Evolutionary conservation across 2,113 vertebrate species (phyloP), one percentile per base, ranked within the genome.

Genomic region (Chlorocebus sabaeus): DNA sequence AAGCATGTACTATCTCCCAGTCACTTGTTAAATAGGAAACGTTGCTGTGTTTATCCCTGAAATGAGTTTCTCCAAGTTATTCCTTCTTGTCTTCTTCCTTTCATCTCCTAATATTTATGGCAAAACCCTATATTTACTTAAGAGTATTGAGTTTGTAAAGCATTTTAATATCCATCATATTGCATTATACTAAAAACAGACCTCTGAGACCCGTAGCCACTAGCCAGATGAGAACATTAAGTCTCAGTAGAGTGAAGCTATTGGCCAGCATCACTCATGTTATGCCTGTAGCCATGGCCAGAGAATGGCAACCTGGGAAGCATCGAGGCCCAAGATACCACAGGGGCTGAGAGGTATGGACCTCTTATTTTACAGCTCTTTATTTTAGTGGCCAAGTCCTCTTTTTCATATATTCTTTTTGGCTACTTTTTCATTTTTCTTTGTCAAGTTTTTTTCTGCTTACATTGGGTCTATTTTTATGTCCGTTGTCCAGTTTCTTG

Each of bases 321-420:
- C 20, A 8, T 11, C 3, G 5, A 68, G 10, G 17, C 23, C 7
- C 0, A 27, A 55, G 14, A 30, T 7, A 0, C 1, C 8, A 6
- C 20, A 3, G 32, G 18, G 35, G 8, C 52, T 30, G 27, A 40
- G 18, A 43, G 68, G 8, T 32, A 23, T 8, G 48, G 52, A 11
- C 18, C 13, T 30, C 2, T 32, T 84, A 20, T 3, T 78, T 90
- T 79, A 25, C 17, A 23, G 57, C 45, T 92, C 9, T 64, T 67
- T 4, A n/a, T 87, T 78, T 57, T 68, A 59, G 20, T 57, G 13
- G 83, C 16, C 16, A 43, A 89, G 48, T 79, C 40, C 23, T n/a
- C 8, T 43, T 85, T 79, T 82, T 68, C 73, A 9, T 30, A 75
- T 61, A 23, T 59, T 96, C 52, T 92, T 30, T 92, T 72, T 73